Base-by-base conservation (phyloP, 2,113 vertebrate species). In the Urocolius indicus region DNA sequence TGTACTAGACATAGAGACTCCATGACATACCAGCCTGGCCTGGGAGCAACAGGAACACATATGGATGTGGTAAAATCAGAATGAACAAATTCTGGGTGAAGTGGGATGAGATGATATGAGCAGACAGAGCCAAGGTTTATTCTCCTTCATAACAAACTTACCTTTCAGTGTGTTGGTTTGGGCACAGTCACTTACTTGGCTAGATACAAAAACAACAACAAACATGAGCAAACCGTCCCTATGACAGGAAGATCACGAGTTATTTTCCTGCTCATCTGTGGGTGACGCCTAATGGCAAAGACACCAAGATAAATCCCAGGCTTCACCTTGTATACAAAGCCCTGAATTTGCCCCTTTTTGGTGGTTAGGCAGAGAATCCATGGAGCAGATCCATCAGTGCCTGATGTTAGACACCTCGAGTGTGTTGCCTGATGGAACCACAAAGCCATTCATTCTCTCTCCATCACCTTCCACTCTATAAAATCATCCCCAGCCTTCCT, bases 401-500 rank as follows among this genome's bases (percentile, higher is more conserved):
- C 74, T 1, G 1, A 2, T 18, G 15, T 34, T 72, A 58, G 94
- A 34, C 58, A 73, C 65, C 24, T 34, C 36, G 34, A 91, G 36
- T 1, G 1, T 1, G 9, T 12, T 82, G 58, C 49, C 63, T 58
- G 54, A 66, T 41, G 45, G 73, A 91, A 36, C 63, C 11, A 54
- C 41, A 80, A 74, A 80, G 71, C 43, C 59, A 68, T 75, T 78
- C 15, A n/a, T 81, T 87, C 77, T 75, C 61, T 69, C 67, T 69
- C 57, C 66, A 75, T 89, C 89, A 82, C 45, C 84, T 93, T 85
- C 84, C 91, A 89, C 89, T 62, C 81, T 63, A 76, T 82, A 94
- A 92, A 90, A 57, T 62, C 84, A 76, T 76, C 74, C 74, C 54
- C 46, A 36, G 62, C 41, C 19, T 90, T 66, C 24, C 49, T 27